These are phyloP conservation scores for Trachops cirrhosus DNA, from an alignment of 2,797 vertebrate genomes.

Conservation along the genomic window DNA sequence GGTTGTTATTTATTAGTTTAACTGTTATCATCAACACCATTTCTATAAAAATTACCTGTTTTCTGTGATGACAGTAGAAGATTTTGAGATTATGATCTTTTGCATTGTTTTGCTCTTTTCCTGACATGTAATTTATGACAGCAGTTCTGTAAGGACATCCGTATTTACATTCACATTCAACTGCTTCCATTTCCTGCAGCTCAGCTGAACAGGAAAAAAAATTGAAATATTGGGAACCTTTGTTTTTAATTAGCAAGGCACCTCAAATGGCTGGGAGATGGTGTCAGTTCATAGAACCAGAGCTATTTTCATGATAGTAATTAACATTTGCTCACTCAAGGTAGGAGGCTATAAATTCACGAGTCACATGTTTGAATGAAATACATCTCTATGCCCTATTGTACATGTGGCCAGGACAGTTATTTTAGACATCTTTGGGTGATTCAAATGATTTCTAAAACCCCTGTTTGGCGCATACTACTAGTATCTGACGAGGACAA, in stretches of 20 bases:
- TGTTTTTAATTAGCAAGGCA: slow-evolving; percentile 38
- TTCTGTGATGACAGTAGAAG: slow-evolving; percentile 55
- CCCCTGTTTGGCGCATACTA: background rate
- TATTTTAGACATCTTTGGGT: slow-evolving; percentile 26
- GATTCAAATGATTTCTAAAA: slow-evolving; percentile 2
- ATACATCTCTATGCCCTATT: background rate
- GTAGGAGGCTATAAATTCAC: slow-evolving; percentile 8
- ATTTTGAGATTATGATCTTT: slow-evolving; percentile 55
- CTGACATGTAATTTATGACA: slow-evolving; percentile 67
- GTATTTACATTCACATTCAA: background rate
- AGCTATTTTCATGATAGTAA: background rate
- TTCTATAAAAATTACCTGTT: slow-evolving; percentile 52
- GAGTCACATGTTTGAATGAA: slow-evolving; percentile 21
- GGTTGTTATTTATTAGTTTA: slow-evolving; percentile 52
- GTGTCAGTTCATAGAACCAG: slow-evolving; percentile 37
- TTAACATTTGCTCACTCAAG: slow-evolving; percentile 14
- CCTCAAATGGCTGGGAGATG: background rate
- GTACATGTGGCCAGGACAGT: background rate
- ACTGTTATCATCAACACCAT: slow-evolving; percentile 1
- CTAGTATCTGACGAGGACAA: background rate
- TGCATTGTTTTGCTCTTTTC: slow-evolving; percentile 76
- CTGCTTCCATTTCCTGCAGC: slow-evolving; percentile 66
- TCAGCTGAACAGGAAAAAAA: slow-evolving; percentile 33
- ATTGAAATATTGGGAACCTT: slow-evolving; percentile 39
- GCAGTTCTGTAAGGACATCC: slow-evolving; percentile 63